These are phyloP conservation scores for Ips nitidus DNA, from an alignment of 1,140 invertebrate genomes.

Conservation along the genomic window DNA sequence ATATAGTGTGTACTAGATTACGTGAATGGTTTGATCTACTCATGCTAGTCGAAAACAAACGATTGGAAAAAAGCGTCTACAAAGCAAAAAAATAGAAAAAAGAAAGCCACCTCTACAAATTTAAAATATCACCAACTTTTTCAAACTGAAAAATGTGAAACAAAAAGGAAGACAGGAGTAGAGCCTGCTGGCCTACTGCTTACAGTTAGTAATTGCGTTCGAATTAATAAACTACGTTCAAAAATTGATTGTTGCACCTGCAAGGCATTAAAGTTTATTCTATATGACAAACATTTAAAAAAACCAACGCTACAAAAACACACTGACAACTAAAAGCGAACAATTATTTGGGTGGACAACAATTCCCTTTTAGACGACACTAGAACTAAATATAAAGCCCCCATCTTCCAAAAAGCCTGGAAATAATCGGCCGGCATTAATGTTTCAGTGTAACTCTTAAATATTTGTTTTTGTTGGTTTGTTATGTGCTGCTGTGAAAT, in stretches of 20 bases:
- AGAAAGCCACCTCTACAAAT: constrained; percentile 21
- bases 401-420: too few relatives aligned
- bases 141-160: constrained; percentile 40
- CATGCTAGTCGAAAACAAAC: constrained; percentile 10
- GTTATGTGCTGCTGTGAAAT: too few relatives aligned
- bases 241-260: constrained; percentile 35
- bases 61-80: constrained; percentile 13
- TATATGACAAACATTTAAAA: constrained; percentile 43
- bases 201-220: constrained; percentile 33
- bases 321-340: constrained; percentile 49
- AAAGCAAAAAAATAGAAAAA: constrained; percentile 31
- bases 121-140: constrained; percentile 52
- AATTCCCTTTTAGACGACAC: constrained; percentile 7
- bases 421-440: too few relatives aligned
- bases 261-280: constrained; percentile 40
- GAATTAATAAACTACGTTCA: constrained; percentile 26
- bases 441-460: too few relatives aligned
- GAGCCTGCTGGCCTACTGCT: constrained; percentile 42
- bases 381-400: constrained; percentile 4
- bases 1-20: neutral
- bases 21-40: neutral
- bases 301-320: constrained; percentile 46
- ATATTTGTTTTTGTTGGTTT: too few relatives aligned
- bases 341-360: constrained; percentile 36
- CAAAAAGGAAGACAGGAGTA: constrained; percentile 43